Conservation (phyloP, 2,797 vertebrate genomes). For the Hoplostethus mediterraneus region DNA sequence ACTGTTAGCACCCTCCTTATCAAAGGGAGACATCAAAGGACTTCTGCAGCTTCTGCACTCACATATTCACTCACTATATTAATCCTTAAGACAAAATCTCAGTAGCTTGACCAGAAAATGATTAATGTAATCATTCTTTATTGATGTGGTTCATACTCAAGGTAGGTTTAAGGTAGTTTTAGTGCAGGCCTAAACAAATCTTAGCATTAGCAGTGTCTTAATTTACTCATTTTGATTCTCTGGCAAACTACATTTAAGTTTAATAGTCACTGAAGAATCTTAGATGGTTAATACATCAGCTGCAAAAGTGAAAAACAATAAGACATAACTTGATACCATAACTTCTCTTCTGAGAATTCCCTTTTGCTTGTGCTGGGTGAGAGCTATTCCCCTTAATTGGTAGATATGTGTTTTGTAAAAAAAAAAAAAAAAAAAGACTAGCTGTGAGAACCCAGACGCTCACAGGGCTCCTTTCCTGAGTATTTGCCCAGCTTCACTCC, state of each 20-base stretch:
- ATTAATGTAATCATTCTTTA: conserved; percentile 54
- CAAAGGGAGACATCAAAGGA: conserved; percentile 77
- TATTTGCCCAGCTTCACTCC: conserved; percentile 8
- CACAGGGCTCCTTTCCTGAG: conserved; percentile 1
- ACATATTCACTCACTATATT: conserved; percentile 40
- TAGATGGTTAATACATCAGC: no score
- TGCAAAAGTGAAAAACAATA: no score
- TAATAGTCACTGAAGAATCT: no score
- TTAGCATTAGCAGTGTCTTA: background rate
- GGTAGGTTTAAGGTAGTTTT: conserved; percentile 7
- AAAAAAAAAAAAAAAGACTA: background rate
- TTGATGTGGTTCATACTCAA: conserved; percentile 28
- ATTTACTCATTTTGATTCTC: background rate
- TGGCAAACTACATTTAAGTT: background rate
- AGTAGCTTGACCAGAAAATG: conserved; percentile 43
- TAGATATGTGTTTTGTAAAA: background rate
- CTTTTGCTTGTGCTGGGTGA: no score
- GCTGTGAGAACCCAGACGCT: no score
- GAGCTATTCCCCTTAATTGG: conserved; percentile 16
- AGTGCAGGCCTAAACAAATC: conserved; percentile 10
- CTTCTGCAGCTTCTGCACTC: conserved; percentile 55
- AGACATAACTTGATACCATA: no score
- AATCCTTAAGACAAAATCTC: conserved; percentile 67
- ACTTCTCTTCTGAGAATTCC: no score
- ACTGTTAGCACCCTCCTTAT: conserved; percentile 64